Percentiles rank a stretch among this genome's conserved stretches.
Conservation (phyloP, 2,888 invertebrate genomes). For the Pyrocoelia pectoralis region DNA sequence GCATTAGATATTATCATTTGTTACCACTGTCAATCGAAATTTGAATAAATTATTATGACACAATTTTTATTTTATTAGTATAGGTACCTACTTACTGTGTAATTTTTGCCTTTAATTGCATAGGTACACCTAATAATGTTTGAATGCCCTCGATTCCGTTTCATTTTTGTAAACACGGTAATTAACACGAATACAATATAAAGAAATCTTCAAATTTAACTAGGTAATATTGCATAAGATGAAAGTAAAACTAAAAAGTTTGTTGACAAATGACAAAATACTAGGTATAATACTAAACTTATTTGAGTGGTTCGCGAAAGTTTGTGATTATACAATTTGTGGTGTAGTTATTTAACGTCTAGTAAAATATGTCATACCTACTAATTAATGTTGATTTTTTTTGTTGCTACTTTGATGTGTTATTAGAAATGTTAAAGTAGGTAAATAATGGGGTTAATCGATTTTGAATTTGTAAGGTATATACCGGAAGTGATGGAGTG, state of each 20-base stretch:
- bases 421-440: not conserved
- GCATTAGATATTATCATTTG: too few species aligned
- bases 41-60: too few species aligned
- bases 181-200: too few species aligned
- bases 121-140: too few species aligned
- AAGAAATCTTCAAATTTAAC: too few species aligned
- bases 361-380: not conserved
- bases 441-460: not conserved
- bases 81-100: too few species aligned
- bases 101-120: too few species aligned
- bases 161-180: too few species aligned
- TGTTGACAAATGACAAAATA: not conserved
- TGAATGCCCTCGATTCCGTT: too few species aligned
- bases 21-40: too few species aligned
- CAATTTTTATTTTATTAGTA: too few species aligned
- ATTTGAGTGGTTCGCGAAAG: conserved; percentile 1
- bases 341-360: not conserved
- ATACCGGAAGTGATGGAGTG: not conserved
- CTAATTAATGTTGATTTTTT: not conserved
- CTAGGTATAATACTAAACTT: not conserved
- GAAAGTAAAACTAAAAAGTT: not conserved
- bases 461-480: not conserved
- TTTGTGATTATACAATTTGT: not conserved
- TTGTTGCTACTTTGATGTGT: not conserved
- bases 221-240: not conserved